These are phyloP conservation scores for Octonoba sinensis DNA, from an alignment of 2,888 invertebrate genomes.

Conservation along the genomic window DNA sequence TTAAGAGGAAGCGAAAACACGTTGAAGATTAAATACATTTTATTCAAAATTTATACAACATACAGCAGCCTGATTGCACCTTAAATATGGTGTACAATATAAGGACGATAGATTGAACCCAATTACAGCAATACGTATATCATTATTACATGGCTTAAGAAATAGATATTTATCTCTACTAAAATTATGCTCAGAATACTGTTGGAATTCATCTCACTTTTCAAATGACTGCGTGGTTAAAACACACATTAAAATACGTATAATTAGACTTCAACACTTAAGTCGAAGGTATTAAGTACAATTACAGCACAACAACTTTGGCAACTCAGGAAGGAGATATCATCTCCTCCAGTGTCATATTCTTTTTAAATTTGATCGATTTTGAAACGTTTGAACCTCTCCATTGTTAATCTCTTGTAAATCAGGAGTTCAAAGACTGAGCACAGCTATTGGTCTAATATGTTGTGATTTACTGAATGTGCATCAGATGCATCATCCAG, in stretches of 20 bases:
- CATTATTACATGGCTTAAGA: slow-evolving; percentile 53
- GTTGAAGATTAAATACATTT: slow-evolving; percentile 61
- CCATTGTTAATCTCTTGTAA: no score
- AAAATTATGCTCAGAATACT: slow-evolving; percentile 35
- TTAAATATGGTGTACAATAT: slow-evolving; percentile 53
- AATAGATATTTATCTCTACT: slow-evolving; percentile 30
- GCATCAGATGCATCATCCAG: no score
- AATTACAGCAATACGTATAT: slow-evolving; percentile 61
- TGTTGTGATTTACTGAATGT: no score
- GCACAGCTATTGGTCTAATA: no score
- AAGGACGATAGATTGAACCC: slow-evolving; percentile 56
- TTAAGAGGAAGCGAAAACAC: neutral
- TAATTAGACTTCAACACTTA: slow-evolving; percentile 22
- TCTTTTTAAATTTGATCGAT: no score
- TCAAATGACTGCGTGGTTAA: slow-evolving; percentile 34
- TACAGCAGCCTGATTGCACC: slow-evolving; percentile 61
- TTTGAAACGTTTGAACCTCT: no score
- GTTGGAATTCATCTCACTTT: slow-evolving; percentile 49
- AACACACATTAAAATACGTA: slow-evolving; percentile 62
- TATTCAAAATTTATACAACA: slow-evolving; percentile 64
- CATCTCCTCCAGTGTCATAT: neutral
- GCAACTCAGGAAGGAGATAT: slow-evolving; percentile 32
- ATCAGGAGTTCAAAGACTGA: no score
- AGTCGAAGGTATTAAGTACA: slow-evolving; percentile 41
- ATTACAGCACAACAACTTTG: slow-evolving; percentile 36